Evolutionary conservation across 2,113 vertebrate genomes (phyloP).

Genomic region (Paramormyrops kingsleyae): DNA sequence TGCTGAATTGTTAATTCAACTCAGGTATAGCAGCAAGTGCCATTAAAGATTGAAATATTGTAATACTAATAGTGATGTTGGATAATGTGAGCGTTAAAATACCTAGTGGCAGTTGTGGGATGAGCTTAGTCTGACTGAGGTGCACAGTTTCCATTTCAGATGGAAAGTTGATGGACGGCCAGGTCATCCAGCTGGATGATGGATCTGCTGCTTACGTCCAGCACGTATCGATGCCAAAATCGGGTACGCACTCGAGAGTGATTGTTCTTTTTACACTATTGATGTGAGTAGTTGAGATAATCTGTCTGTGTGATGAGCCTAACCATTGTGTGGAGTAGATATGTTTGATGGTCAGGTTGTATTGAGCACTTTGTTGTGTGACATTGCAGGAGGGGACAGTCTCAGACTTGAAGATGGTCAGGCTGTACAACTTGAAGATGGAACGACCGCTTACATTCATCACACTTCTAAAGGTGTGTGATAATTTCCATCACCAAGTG

Average conservation of each 20-base stretch:
- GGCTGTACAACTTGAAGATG: constrained; percentile 92
- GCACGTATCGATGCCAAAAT: constrained; percentile 86
- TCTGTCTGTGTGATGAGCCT: background rate
- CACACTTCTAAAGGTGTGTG: constrained; percentile 86
- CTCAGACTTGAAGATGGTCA: constrained; percentile 92
- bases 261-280: background rate
- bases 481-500: background rate
- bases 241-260: constrained; percentile 62
- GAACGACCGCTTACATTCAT: constrained; percentile 93
- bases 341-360: background rate
- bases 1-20: background rate
- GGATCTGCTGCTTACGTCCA: constrained; percentile 96
- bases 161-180: constrained; percentile 91
- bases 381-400: constrained; percentile 71
- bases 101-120: background rate
- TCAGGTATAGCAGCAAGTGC: background rate
- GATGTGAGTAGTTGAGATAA: background rate
- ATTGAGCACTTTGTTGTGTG: background rate
- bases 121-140: constrained; percentile 6
- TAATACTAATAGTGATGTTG: background rate
- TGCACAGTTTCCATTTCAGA: constrained; percentile 63
- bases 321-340: background rate
- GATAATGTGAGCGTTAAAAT: background rate
- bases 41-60: background rate
- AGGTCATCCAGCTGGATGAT: constrained; percentile 95